A percentile compares a stretch with the other conserved stretches of the same genome.
Evolutionary conservation across 2,888 invertebrate genomes (phyloP).

Genomic region (Netelia melanura): DNA sequence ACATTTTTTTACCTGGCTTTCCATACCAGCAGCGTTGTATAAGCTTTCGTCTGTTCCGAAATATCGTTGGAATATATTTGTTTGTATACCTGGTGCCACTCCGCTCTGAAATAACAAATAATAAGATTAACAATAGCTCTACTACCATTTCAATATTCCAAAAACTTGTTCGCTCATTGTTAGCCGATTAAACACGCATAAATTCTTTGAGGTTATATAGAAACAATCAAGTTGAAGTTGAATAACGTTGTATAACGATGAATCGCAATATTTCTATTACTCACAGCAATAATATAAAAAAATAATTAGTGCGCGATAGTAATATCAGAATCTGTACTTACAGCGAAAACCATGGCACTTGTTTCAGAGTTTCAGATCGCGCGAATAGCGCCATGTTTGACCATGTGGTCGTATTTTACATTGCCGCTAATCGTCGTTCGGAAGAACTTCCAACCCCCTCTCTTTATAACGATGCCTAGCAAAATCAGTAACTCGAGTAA

Average conservation of each 20-base stretch:
- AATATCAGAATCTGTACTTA: conserved; percentile 70
- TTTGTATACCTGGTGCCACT: conserved; percentile 81
- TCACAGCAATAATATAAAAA: conserved; percentile 1
- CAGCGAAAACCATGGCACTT: conserved; percentile 80
- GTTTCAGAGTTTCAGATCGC: conserved; percentile 73
- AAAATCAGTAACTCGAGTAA: too few relatives aligned
- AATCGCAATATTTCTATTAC: not conserved
- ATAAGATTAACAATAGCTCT: conserved; percentile 6
- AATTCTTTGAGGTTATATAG: conserved; percentile 26
- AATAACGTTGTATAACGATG: not conserved
- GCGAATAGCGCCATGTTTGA: conserved; percentile 74
- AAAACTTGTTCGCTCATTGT: not conserved
- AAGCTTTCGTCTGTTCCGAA: conserved; percentile 77
- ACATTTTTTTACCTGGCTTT: conserved; percentile 79
- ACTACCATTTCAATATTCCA: not conserved
- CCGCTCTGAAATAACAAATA: conserved; percentile 72
- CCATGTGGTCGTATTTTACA: not conserved
- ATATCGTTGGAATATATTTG: conserved; percentile 80
- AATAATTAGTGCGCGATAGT: not conserved
- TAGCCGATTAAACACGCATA: not conserved
- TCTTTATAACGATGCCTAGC: too few relatives aligned
- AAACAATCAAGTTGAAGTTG: not conserved
- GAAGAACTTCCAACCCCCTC: too few relatives aligned
- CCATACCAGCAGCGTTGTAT: conserved; percentile 80
- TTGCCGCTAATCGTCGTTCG: too few relatives aligned